These are phyloP conservation scores for Rhagophthalmus giganteus DNA, from an alignment of 2,888 invertebrate genomes.

Conservation along the genomic window DNA sequence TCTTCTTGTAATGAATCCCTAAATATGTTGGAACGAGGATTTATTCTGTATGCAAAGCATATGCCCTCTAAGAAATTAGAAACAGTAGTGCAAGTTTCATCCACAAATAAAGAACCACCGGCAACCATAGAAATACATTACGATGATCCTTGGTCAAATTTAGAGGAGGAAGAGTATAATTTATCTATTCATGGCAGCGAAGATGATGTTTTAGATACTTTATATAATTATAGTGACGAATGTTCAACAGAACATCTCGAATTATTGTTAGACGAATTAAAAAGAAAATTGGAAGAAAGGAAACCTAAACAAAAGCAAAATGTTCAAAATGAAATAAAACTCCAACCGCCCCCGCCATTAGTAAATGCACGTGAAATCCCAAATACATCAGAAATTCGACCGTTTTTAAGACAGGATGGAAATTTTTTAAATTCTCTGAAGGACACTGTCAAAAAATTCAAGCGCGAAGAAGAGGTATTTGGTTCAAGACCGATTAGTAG, in stretches of 20 bases:
- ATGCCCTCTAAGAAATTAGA: too few relatives aligned
- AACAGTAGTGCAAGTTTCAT: too few relatives aligned
- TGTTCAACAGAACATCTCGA: constrained; percentile 16
- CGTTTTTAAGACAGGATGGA: background rate
- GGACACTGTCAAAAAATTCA: constrained; percentile 14
- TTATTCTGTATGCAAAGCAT: too few relatives aligned
- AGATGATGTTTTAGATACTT: background rate
- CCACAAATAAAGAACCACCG: background rate
- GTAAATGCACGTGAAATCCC: background rate
- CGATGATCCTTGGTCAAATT: constrained; percentile 4
- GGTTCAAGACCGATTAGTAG: constrained; percentile 11
- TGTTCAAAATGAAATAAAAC: too few relatives aligned
- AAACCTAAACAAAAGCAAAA: constrained; percentile 1
- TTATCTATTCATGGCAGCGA: constrained; percentile 21
- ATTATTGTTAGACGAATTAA: constrained; percentile 19
- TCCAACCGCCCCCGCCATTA: too few relatives aligned
- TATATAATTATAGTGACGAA: constrained; percentile 12
- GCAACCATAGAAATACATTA: background rate
- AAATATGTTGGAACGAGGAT: too few relatives aligned
- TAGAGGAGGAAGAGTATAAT: constrained; percentile 24
- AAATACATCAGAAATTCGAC: background rate
- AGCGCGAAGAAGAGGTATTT: constrained; percentile 27
- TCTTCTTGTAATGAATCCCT: too few relatives aligned
- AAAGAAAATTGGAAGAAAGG: constrained; percentile 12
- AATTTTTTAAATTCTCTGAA: constrained; percentile 11